Percentiles rank a stretch among this genome's conserved stretches.
phyloP scores from a whole-genome alignment of 2,113 vertebrate genomes.

The Limnothrissa miodon region DNA sequence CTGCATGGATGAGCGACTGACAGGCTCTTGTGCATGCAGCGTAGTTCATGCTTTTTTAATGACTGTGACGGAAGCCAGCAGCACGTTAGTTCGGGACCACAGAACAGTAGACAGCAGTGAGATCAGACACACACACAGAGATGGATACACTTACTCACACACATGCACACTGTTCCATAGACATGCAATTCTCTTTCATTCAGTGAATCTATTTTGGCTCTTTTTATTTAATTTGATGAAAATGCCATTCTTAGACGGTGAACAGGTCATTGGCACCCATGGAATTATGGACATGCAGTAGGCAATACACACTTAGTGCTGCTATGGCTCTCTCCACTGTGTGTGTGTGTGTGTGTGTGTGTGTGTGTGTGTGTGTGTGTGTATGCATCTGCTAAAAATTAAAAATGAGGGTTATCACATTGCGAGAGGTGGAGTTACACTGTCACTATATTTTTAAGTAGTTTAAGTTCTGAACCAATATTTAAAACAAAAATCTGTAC shows the following conservation, averaged over 20 bases:
- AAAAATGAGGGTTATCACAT: too few relatives aligned
- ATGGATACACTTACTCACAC: background rate
- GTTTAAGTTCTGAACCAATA: too few relatives aligned
- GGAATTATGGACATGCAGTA: background rate
- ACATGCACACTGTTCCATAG: background rate
- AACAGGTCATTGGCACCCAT: background rate
- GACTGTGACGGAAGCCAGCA: background rate
- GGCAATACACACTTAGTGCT: background rate
- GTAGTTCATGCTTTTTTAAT: conserved; percentile 8
- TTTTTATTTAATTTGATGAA: background rate
- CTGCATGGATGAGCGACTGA: background rate
- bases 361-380: too few relatives aligned
- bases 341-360: background rate
- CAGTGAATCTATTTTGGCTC: background rate
- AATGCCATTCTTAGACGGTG: background rate
- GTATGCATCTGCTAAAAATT: too few relatives aligned
- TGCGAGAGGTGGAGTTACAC: too few relatives aligned
- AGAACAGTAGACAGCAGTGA: background rate
- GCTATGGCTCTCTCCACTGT: background rate
- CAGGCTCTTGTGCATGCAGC: conserved; percentile 17
- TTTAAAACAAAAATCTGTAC: too few relatives aligned
- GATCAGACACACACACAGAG: background rate
- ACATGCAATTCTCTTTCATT: background rate
- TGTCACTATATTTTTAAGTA: too few relatives aligned
- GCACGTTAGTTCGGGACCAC: conserved; percentile 6